Conservation (phyloP, 1,140 invertebrate genomes). For the Drosophila yakuba region DNA sequence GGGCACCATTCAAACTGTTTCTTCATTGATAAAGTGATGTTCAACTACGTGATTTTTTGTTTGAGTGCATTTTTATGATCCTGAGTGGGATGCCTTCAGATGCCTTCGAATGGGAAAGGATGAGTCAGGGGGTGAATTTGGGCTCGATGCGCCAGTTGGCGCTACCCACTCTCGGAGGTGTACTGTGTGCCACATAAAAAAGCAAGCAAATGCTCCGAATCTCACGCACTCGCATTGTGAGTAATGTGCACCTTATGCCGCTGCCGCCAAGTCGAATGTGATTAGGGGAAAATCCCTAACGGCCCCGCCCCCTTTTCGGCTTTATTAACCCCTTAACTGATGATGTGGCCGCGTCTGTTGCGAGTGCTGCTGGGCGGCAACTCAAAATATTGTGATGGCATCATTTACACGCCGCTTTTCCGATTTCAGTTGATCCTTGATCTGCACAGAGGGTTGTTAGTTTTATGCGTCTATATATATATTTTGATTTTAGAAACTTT, state of each 20-base stretch:
- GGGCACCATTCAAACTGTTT: too few species aligned
- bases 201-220: conserved; percentile 25
- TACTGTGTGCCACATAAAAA: conserved; percentile 11
- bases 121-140: conserved; percentile 27
- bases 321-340: conserved; percentile 80
- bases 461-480: conserved; percentile 23
- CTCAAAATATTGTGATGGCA: conserved; percentile 83
- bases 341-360: conserved; percentile 51
- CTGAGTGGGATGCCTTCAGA: not conserved
- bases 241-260: conserved; percentile 84
- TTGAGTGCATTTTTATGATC: not conserved
- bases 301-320: conserved; percentile 8
- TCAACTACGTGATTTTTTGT: too few species aligned
- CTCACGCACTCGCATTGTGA: conserved; percentile 77
- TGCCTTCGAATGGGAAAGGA: not conserved
- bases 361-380: conserved; percentile 37
- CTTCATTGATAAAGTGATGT: too few species aligned
- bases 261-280: conserved; percentile 74
- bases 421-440: conserved; percentile 72
- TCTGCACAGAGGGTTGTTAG: conserved; percentile 40
- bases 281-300: conserved; percentile 45
- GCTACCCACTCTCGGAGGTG: conserved; percentile 35
- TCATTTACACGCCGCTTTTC: conserved; percentile 82
- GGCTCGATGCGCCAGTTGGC: conserved; percentile 46
- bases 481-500: conserved; percentile 36